Percentiles rank a stretch among this genome's conserved stretches.
Conservation (phyloP, 2,113 vertebrate species). For the Bothrops jararaca region DNA sequence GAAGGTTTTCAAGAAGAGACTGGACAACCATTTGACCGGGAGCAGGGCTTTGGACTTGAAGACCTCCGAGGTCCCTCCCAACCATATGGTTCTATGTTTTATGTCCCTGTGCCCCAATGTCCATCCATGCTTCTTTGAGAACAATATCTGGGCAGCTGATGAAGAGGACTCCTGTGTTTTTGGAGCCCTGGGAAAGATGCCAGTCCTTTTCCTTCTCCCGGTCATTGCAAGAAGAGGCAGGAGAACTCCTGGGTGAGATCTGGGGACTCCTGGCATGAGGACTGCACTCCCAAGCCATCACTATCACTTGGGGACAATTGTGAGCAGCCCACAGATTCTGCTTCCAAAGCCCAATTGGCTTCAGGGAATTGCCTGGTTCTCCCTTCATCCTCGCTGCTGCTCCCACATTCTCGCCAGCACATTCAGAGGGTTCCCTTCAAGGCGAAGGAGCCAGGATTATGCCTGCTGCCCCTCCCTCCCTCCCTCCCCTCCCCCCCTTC, state of each 20-base stretch:
- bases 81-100: neutral
- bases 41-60: neutral
- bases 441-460: neutral
- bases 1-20: neutral
- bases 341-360: neutral
- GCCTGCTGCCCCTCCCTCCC: neutral
- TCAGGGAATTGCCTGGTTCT: neutral
- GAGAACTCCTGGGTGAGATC: neutral
- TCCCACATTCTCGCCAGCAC: neutral
- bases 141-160: neutral
- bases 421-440: neutral
- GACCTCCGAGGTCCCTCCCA: neutral
- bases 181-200: neutral
- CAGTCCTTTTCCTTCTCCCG: neutral
- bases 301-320: neutral
- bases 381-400: accelerated
- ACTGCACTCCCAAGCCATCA: neutral
- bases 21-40: neutral
- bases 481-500: too few species aligned
- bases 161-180: neutral
- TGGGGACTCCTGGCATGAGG: neutral
- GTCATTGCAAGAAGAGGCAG: neutral
- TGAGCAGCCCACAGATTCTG: neutral
- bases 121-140: neutral
- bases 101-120: too few species aligned